These are phyloP conservation scores for Sebastes dallii DNA, from an alignment of 2,797 vertebrate genomes.

Conservation along the genomic window DNA sequence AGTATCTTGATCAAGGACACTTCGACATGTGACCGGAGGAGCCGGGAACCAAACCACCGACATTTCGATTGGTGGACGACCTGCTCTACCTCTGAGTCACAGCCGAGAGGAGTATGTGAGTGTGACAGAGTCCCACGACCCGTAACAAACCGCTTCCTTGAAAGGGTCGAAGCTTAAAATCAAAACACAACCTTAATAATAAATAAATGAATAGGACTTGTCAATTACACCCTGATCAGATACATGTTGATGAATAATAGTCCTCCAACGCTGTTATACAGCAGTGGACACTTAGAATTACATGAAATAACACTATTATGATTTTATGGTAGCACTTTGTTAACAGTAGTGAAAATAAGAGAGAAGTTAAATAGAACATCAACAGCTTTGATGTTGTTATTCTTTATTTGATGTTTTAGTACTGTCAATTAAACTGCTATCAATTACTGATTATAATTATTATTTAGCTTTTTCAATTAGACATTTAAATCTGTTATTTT, in stretches of 20 bases:
- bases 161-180: conserved; percentile 8
- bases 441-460: background rate
- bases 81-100: background rate
- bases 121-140: background rate
- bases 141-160: conserved; percentile 21
- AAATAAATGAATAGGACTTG: background rate
- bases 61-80: too few species aligned
- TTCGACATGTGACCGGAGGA: background rate
- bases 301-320: background rate
- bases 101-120: background rate
- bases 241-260: background rate
- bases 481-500: background rate
- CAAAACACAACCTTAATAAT: background rate
- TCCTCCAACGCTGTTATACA: background rate
- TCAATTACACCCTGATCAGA: background rate
- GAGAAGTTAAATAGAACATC: background rate
- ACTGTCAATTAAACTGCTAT: background rate
- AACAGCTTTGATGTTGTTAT: background rate
- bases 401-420: background rate
- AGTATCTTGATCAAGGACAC: background rate
- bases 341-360: background rate
- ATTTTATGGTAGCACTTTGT: background rate
- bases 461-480: background rate
- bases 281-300: background rate
- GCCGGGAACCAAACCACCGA: background rate